Conservation (phyloP, 2,888 invertebrate species). For the Tenthredo mesomela region DNA sequence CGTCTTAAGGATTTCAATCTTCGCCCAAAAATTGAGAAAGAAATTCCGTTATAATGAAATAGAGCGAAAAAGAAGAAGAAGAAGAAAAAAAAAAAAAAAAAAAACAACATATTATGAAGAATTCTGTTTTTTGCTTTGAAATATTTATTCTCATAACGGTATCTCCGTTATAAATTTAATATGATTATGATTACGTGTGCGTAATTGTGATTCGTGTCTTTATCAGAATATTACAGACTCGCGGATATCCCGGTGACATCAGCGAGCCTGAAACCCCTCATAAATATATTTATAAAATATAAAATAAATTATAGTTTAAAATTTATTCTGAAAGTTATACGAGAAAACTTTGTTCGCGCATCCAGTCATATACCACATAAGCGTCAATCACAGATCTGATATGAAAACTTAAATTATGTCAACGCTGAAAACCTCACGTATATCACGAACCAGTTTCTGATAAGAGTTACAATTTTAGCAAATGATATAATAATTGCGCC, state of each 20-base stretch:
- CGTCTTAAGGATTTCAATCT: conserved; percentile 6
- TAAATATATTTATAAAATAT: too few relatives aligned
- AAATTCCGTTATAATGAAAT: background rate
- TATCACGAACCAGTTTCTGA: background rate
- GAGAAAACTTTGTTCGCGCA: too few relatives aligned
- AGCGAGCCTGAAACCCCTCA: too few relatives aligned
- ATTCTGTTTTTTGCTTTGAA: background rate
- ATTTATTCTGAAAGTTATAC: background rate
- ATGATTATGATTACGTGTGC: background rate
- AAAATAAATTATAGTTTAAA: too few relatives aligned
- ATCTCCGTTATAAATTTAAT: too few relatives aligned
- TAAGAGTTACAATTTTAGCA: background rate
- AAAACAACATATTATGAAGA: background rate
- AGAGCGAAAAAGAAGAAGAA: background rate
- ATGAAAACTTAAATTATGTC: background rate
- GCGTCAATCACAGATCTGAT: background rate
- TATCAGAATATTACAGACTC: background rate
- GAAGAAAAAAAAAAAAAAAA: background rate
- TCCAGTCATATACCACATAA: background rate
- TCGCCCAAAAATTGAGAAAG: background rate
- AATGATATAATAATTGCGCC: background rate
- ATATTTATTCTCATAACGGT: background rate
- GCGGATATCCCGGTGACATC: too few relatives aligned
- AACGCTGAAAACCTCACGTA: background rate
- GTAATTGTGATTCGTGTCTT: background rate